Evolutionary conservation across 2,113 vertebrate species (phyloP).

Genomic region (Marmota flaviventris): DNA sequence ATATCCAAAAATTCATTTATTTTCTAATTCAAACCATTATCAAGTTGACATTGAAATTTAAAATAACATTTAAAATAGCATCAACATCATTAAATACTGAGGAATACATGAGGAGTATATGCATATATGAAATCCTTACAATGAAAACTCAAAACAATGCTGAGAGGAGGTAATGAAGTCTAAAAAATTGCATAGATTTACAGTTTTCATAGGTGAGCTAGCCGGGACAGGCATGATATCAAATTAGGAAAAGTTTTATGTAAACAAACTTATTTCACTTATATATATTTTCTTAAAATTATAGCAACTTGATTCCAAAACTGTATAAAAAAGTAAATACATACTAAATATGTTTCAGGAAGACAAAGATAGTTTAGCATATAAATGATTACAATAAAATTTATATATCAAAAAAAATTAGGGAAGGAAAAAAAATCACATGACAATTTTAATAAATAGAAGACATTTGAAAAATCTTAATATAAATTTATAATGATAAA

Average conservation of each 20-base stretch:
- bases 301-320: neutral
- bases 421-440: neutral
- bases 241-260: neutral
- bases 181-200: neutral
- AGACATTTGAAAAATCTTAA: neutral
- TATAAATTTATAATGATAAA: neutral
- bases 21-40: neutral
- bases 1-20: neutral
- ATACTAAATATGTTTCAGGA: neutral
- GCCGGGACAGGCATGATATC: neutral
- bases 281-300: neutral
- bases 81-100: neutral
- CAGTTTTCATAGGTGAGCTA: neutral
- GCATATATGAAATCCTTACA: neutral
- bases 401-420: neutral
- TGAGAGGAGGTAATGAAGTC: neutral
- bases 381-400: neutral
- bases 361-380: neutral
- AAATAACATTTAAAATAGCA: neutral
- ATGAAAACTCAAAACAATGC: neutral
- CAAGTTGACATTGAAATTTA: neutral
- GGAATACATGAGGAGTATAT: no score
- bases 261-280: neutral
- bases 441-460: neutral
- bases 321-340: neutral